Evolutionary conservation across 2,888 invertebrate species (phyloP), one percentile per base, ranked within the genome.

Genomic region (Zele albiditarsus): DNA sequence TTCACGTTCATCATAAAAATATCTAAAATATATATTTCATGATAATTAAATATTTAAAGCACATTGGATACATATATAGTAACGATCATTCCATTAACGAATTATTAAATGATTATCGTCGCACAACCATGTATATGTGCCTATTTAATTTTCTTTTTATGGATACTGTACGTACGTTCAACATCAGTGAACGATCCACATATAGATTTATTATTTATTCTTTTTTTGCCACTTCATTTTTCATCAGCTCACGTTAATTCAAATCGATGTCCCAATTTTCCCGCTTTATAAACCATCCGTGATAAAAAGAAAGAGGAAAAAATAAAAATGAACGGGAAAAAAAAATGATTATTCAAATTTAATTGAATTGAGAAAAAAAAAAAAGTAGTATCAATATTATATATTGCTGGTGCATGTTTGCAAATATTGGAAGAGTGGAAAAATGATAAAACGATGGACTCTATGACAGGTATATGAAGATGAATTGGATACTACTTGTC

Each of bases 381-480:
- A 33, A 33, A 28, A 31, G 8, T 20, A 31, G 20, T 53, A 20
- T 20, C n/a, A 20, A 20, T 53, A 20, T n/a, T 53, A n/a, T 53
- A 53, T 8, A 20, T 53, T 46, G 46, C 16, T 16, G 3, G 46
- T 14, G 16, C 6, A 53, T 20, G 20, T 53, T 46, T 53, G n/a
- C 1, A 53, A 53, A 53, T 53, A 53, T 53, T 20, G 53, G 6
- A 53, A 33, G 23, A 31, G 46, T 38, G 28, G 6, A 33, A 38
- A 62, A 71, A 68, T 71, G 58, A 62, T 58, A 67, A 49, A 67
- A 68, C 60, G 71, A 68, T 75, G 49, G 62, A 71, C 53, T 75
- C 62, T 71, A 72, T 66, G 71, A 72, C 75, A 75, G 71, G 71
- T 75, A 53, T 53, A 60, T 31, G 75, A 75, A 75, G 75, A 75